Percentiles rank a stretch among this genome's conserved stretches.
Evolutionary conservation across 2,797 vertebrate genomes (phyloP).

Genomic region (Anableps anableps): DNA sequence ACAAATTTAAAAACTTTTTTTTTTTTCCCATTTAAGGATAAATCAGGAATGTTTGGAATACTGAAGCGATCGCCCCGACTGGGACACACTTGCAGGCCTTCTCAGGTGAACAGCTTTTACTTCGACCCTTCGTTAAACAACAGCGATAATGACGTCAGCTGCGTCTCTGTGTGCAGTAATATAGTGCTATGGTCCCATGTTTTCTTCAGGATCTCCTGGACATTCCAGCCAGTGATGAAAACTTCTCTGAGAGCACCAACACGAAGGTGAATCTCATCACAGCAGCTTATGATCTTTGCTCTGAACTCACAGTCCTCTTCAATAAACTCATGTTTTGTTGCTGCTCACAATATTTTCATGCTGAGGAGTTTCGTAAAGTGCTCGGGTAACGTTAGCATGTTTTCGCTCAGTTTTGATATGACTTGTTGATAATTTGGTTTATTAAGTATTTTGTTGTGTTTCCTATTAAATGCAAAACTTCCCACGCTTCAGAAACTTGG

Average conservation of each 20-base stretch:
- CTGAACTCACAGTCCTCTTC: not conserved
- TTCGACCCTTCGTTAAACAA: not conserved
- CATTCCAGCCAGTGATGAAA: slow-evolving; percentile 33
- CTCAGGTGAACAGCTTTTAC: slow-evolving; percentile 57
- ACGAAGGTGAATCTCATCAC: slow-evolving; percentile 50
- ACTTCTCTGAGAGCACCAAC: slow-evolving; percentile 35
- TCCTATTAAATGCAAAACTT: not conserved
- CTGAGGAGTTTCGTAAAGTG: not conserved
- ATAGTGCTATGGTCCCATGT: not conserved
- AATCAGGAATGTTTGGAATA: slow-evolving; percentile 42
- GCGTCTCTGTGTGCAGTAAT: not conserved
- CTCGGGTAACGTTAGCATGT: not conserved
- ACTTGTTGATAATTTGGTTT: not conserved
- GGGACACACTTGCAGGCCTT: slow-evolving; percentile 47
- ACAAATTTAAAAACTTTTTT: too few species aligned
- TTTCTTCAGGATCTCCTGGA: slow-evolving; percentile 59
- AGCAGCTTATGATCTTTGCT: not conserved
- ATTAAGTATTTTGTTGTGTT: too few species aligned
- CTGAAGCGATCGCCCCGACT: slow-evolving; percentile 53
- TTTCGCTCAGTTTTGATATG: not conserved
- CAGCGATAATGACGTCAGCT: not conserved
- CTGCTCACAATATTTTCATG: not conserved
- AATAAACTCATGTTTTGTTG: too few species aligned
- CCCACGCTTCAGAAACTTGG: not conserved
- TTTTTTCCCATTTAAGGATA: slow-evolving; percentile 46